Base-by-base conservation (phyloP, 2,797 vertebrate genomes). In the Notoglanidium macrostoma region DNA sequence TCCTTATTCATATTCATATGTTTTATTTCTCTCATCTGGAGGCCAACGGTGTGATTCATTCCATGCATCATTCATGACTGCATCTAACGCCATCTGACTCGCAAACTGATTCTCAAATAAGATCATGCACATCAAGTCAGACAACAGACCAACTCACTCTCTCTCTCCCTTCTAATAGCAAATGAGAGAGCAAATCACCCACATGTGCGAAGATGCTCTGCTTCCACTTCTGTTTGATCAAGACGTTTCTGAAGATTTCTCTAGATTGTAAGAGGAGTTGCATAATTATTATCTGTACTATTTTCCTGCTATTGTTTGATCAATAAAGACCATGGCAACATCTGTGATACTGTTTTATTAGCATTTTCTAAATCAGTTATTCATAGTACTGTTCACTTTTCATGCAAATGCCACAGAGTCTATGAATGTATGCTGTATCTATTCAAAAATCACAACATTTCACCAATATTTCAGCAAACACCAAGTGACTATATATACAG, bases 11-110 rank as follows among this genome's bases (percentile, higher is more conserved):
- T 88, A 88, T 88, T 89, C 85, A 90, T 85, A 88, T 88, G 35
- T 91, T 84, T 91, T 68, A 85, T 90, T 90, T 90, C 85, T 86
- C 81, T 87, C 90, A 89, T 84, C 84, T 88, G 49, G 26, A 85
- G 90, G 65, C 89, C 84, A 78, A 88, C 78, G 82, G 55, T 87
- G 32, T 91, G 83, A 89, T 89, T 88, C 78, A 89, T 84, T 85
- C 8, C 61, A 91, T 92, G 90, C 87, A 92, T 93, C 87, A 93
- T 95, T 94, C 90, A 92, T 92, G 87, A 89, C 87, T 51, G 40
- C 59, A 91, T 91, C 83, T 89, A 89, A 92, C 80, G 65, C 78
- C 61, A 85, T 87, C 84, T 86, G 87, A 86, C 88, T 92, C 89
- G 77, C 61, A 89, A 90, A 90, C 89, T 67, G 79, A 89, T 90